phyloP scores from a whole-genome alignment of 2,113 vertebrate genomes.

The Labeo rohita region DNA sequence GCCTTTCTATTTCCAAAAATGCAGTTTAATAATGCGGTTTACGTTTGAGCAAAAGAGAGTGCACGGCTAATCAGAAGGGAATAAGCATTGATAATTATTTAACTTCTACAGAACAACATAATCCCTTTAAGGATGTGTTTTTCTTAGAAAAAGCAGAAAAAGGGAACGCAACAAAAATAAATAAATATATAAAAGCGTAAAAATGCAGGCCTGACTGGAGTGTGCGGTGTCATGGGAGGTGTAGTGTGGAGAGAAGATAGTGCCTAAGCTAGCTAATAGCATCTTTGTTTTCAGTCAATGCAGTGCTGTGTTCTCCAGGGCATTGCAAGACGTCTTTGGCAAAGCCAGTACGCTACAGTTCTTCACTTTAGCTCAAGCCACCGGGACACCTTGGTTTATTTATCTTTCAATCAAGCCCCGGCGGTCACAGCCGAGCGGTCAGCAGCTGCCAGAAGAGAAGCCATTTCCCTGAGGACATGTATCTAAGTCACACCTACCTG shows the following conservation, averaged over 20 bases:
- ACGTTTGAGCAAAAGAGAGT: constrained; percentile 64
- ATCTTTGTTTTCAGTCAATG: constrained; percentile 80
- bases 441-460: constrained; percentile 24
- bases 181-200: constrained; percentile 62
- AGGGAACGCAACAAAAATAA: constrained; percentile 73
- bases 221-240: constrained; percentile 87
- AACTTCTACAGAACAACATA: constrained; percentile 90
- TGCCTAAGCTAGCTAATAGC: constrained; percentile 81
- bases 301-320: constrained; percentile 73
- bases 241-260: constrained; percentile 80
- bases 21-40: constrained; percentile 54
- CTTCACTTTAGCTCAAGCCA: constrained; percentile 69
- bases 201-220: constrained; percentile 86
- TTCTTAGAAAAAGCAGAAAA: constrained; percentile 67
- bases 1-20: constrained; percentile 58
- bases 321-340: constrained; percentile 71
- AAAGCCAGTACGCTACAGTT: constrained; percentile 74
- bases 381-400: constrained; percentile 57
- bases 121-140: constrained; percentile 96
- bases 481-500: constrained; percentile 58
- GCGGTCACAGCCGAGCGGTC: constrained; percentile 52
- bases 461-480: constrained; percentile 62
- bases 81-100: constrained; percentile 74
- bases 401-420: constrained; percentile 69
- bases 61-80: constrained; percentile 62